Evolutionary conservation across 2,797 vertebrate species (phyloP).

Genomic region (Ibycter americanus): DNA sequence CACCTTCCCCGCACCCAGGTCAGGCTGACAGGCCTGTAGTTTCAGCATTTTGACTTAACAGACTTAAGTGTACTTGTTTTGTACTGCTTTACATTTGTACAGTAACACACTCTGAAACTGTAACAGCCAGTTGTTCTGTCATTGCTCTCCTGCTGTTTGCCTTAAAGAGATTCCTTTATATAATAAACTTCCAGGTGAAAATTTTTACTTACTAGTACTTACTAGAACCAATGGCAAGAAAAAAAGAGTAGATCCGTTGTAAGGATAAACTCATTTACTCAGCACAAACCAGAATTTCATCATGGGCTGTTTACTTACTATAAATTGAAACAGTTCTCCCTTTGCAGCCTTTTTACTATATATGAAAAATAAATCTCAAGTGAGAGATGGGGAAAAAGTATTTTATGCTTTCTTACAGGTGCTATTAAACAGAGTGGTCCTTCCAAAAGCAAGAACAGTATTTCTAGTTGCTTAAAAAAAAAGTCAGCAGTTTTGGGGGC

Average conservation of each 20-base stretch:
- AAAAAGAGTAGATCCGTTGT: background rate
- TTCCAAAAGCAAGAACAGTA: background rate
- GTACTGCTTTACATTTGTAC: background rate
- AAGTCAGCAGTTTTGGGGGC: background rate
- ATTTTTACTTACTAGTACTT: background rate
- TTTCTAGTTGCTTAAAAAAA: background rate
- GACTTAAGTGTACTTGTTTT: background rate
- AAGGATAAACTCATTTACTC: background rate
- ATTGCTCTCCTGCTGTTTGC: background rate
- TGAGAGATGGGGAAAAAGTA: accelerated
- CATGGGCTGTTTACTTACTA: background rate
- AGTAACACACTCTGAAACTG: background rate
- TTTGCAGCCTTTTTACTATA: background rate
- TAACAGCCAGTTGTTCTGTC: background rate
- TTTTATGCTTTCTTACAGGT: background rate
- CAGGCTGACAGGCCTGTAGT: too few relatives aligned
- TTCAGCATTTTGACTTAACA: background rate
- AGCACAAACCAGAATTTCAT: background rate
- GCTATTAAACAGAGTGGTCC: background rate
- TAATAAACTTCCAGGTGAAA: background rate
- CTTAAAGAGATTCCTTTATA: background rate
- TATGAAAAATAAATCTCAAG: background rate
- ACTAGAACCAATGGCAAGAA: background rate
- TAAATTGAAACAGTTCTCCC: background rate
- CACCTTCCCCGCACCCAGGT: too few relatives aligned